phyloP scores from a whole-genome alignment of 2,797 vertebrate species.

The Heliangelus exortis region DNA sequence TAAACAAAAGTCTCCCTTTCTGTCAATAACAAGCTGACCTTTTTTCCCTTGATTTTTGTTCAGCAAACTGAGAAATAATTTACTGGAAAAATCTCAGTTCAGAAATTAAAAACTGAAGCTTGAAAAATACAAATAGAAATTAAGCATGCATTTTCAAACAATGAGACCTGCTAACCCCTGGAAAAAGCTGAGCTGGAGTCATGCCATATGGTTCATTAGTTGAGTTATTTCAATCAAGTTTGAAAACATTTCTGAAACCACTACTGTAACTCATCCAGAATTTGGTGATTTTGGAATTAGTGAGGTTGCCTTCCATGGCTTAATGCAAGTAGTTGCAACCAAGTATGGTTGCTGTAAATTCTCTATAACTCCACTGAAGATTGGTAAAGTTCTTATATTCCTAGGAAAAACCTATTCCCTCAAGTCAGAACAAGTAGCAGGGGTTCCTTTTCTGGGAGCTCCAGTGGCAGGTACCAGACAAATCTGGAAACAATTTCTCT shows the following conservation, averaged over 20 bases:
- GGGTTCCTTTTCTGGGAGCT: not conserved
- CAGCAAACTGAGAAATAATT: not conserved
- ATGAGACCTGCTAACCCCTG: not conserved
- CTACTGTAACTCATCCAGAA: not conserved
- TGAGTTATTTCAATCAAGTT: not conserved
- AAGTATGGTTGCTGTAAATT: not conserved
- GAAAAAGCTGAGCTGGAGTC: not conserved
- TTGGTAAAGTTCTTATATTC: not conserved
- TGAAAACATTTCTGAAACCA: not conserved
- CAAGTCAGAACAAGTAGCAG: not conserved
- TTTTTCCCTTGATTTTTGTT: not conserved
- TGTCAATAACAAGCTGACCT: not conserved
- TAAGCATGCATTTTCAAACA: not conserved
- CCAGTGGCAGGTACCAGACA: not conserved
- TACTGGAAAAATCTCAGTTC: not conserved
- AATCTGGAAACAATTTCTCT: not conserved
- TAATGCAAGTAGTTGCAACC: not conserved
- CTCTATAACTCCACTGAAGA: not conserved
- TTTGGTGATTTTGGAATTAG: not conserved
- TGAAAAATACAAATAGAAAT: not conserved
- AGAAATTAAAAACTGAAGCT: not conserved
- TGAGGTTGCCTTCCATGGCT: not conserved
- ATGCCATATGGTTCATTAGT: not conserved
- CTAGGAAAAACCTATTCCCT: not conserved
- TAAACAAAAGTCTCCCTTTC: not conserved